Base-by-base conservation (phyloP, 2,888 invertebrate genomes). In the Gari tellinella region DNA sequence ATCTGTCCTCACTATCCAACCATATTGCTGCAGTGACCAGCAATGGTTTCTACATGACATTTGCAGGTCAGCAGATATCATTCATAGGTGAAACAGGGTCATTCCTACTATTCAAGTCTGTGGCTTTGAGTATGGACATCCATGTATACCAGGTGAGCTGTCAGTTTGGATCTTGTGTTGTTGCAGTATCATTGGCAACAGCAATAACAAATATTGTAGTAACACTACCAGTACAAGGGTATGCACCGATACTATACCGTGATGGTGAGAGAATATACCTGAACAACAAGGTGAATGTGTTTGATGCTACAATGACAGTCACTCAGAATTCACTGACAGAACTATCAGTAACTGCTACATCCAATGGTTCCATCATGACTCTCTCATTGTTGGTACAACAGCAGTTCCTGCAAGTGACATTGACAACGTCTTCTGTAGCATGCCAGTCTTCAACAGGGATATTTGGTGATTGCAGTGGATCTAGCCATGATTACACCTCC, bases 81-180 rank as follows among this genome's bases (percentile, higher is more conserved):
- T 68, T 85, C 40, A 41, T 62, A 23, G 72, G 70, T 37, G 55
- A 77, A 21, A 72, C 72, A 10, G 84, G 83, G 5, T 70, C 78
- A 0, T 83, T 75, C 62, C 23, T 68, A 12, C 49, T 82, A 17
- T 73, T 83, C 19, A 52, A 49, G 7, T 62, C 75, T 1, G 23
- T 67, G 15, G 21, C 14, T 17, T 51, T 77, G 1, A 56, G 48
- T 14, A 60, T 83, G 10, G 76, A 81, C 8, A 70, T 84, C 5
- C 83, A 86, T 53, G 77, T 74, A 0, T 78, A 82, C 40, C 82
- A 83, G 55, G 80, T 80, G 1, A 74, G 69, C 56, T 86, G 86
- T 61, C 65, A 79, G 7, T 73, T 64, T 52, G 86, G 83, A 2
- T 77, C 82, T 12, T 86, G 86, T 56, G 65, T 83, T 21, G 80